A percentile compares a stretch with the other conserved stretches of the same genome.
Conservation (phyloP, 2,888 invertebrate genomes). For the Eristalinus aeneus region DNA sequence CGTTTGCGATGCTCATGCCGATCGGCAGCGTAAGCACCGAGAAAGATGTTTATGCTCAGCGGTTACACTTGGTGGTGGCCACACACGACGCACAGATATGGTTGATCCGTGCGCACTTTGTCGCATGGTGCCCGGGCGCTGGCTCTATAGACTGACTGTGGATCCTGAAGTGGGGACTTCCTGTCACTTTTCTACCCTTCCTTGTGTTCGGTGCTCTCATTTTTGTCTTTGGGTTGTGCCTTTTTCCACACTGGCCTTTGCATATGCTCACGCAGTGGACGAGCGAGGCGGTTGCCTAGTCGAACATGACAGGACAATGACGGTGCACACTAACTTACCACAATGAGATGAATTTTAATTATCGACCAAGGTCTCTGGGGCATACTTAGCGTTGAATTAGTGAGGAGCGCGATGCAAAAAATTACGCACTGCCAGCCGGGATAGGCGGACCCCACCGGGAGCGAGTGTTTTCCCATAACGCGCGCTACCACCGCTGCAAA, state of each 20-base stretch:
- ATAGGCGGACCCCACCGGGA: slow-evolving; percentile 39
- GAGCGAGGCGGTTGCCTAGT: slow-evolving; percentile 39
- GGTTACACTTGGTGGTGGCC: slow-evolving; percentile 64
- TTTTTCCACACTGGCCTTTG: slow-evolving; percentile 34
- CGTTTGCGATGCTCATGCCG: slow-evolving; percentile 46
- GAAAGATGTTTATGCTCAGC: slow-evolving; percentile 66
- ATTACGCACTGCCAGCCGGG: slow-evolving; percentile 35
- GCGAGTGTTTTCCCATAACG: slow-evolving; percentile 44
- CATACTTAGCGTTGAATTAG: slow-evolving; percentile 49
- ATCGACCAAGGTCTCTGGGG: slow-evolving; percentile 37
- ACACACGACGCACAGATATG: slow-evolving; percentile 64
- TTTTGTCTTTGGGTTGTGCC: slow-evolving; percentile 31
- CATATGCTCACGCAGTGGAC: slow-evolving; percentile 50
- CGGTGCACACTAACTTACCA: slow-evolving; percentile 41
- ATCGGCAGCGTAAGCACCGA: slow-evolving; percentile 55
- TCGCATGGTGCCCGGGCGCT: not conserved
- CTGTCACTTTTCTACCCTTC: slow-evolving; percentile 63
- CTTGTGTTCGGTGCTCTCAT: slow-evolving; percentile 64
- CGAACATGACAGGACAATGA: slow-evolving; percentile 70
- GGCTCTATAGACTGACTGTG: slow-evolving; percentile 15
- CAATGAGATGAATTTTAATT: slow-evolving; percentile 64
- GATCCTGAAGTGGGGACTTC: slow-evolving; percentile 43
- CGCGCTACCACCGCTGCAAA: not conserved
- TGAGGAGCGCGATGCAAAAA: not conserved
- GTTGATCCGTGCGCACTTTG: slow-evolving; percentile 22